Evolutionary conservation across 2,113 vertebrate genomes (phyloP), one percentile per base, ranked within the genome.

Genomic region (Xenopus laevis): DNA sequence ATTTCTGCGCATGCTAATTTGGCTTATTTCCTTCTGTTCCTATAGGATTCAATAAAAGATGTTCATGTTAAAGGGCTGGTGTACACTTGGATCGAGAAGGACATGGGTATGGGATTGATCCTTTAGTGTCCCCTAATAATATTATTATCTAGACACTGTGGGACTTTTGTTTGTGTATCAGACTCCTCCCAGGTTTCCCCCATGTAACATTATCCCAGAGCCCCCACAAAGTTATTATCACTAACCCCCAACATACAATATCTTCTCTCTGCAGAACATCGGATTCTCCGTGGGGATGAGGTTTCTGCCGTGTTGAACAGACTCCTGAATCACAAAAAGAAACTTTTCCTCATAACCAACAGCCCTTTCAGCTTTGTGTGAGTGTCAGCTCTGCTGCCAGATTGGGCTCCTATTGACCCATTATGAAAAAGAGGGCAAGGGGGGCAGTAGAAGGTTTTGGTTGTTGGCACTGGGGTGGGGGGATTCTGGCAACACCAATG

Each of bases 331-430:
- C 88, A 92, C 17, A 86, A 89, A 72, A 93, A 93, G 69, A 92
- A 92, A 61, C 87, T 93, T 13, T 93, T 93, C 81, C 92, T 93
- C 72, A 93, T 93, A 72, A 93, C 92, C 71, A 93, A 93, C 78
- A 93, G 92, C 18, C 92, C 92, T 46, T 93, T 93, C 23, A 91
- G 87, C 71, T 93, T 93, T 55, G 92, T 93, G 92, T 93, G 79
- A 91, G 92, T 86, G 77, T 64, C 47, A 0, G 23, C 0, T 55
- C 30, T 55, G 45, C 23, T 33, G 23, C 33, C n/a, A 8, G 8
- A 16, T 13, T 30, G 13, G 30, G 13, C 4, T 4, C 7, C 7
- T 11, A 27, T 18, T 7, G 30, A 27, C 4, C 47, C 10, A 4
- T 50, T 40, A 40, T 50, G 47, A 50, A 27, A 27, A 27, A 27